phyloP scores from a whole-genome alignment of 2,797 vertebrate genomes.

The Chloroceryle inda region DNA sequence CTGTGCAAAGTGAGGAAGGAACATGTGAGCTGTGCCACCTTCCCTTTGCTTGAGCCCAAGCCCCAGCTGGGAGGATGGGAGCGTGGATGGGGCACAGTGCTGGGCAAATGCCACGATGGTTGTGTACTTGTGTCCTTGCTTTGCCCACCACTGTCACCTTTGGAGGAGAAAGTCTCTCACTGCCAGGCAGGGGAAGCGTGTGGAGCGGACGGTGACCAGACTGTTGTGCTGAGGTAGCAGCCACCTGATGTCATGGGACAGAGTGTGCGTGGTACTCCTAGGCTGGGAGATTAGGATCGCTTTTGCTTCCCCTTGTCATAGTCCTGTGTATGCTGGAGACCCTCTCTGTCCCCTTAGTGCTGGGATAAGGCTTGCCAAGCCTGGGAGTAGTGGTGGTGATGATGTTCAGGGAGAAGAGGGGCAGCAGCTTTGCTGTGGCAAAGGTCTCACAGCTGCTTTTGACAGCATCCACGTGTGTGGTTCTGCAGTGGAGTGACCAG shows the following conservation, averaged over 20 bases:
- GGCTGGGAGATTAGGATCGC: background rate
- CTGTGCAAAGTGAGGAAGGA: background rate
- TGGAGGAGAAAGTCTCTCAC: background rate
- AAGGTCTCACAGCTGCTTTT: background rate
- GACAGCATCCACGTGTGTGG: background rate
- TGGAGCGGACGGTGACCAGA: background rate
- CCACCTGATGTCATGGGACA: accelerated
- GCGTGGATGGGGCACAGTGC: accelerated
- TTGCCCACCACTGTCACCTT: background rate
- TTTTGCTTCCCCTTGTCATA: accelerated
- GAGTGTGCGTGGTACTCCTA: background rate
- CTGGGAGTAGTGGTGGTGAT: background rate
- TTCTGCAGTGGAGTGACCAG: accelerated
- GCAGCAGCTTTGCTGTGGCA: background rate
- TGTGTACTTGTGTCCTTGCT: background rate
- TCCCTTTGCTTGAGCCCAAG: background rate
- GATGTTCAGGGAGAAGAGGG: background rate
- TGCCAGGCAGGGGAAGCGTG: accelerated
- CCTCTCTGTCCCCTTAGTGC: background rate
- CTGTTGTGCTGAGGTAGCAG: accelerated
- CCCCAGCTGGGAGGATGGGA: background rate
- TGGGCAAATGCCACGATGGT: accelerated
- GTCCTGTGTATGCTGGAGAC: background rate
- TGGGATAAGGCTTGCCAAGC: background rate
- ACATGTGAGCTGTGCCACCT: background rate